Evolutionary conservation across 37 sponge, comb jelly and placozoan genomes (phyloP), one percentile per base, ranked within the genome.

Genomic region (Dysidea cf. avara): DNA sequence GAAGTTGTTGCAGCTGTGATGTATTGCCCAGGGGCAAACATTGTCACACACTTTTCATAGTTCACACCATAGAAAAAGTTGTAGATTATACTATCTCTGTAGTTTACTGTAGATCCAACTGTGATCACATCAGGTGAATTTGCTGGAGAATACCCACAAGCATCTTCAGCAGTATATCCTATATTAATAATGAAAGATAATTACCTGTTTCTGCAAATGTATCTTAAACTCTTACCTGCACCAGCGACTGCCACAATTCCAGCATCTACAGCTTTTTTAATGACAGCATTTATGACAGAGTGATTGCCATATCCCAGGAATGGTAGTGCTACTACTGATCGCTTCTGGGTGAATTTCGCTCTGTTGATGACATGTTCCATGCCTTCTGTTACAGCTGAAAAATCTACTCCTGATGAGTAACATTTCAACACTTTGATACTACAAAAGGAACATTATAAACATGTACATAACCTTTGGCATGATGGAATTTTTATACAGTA

Each of bases 1-100:
- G n/a, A n/a, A n/a, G n/a, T n/a, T n/a, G n/a, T n/a, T 39, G 86
- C 86, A 7, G 47, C 86, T 0, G 25, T 51, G 31, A 86, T 74
- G 18, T 35, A 33, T 60, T 71, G 61, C n/a, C 85, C 90, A 16
- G 90, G 90, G 26, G 90, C 81, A 64, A 89, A 77, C 34, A 89
- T 74, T 51, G 80, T 77, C 17, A 89, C 77, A 55, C 90, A 89
- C 14, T 11, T 29, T 16, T 85, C 90, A 43, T 52, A 71, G 54
- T 84, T 84, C 4, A 85, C 81, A 2, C 76, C 77, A 66, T 28
- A 16, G 55, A 80, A 86, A 16, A 86, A 63, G 9, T 77, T 68
- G 60, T 86, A 74, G 13, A 51, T 67, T 25, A 39, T 36, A 13
- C 66, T 64, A n/a, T n/a, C n/a, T n/a, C n/a, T n/a, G n/a, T n/a